These are phyloP conservation scores for Drosophila neocordata DNA, from an alignment of 1,140 invertebrate genomes.

Conservation along the genomic window DNA sequence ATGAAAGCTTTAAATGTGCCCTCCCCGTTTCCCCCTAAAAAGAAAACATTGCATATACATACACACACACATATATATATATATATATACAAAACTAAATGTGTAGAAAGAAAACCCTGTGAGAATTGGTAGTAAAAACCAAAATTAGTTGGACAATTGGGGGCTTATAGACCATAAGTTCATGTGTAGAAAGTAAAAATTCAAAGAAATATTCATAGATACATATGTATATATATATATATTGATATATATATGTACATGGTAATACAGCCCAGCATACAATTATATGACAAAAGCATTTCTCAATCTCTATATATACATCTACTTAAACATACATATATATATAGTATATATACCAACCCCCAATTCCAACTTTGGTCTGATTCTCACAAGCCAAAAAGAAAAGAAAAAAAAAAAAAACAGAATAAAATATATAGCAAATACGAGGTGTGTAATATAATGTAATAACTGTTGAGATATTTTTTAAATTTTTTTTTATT, in stretches of 20 bases:
- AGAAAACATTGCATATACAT: slow-evolving; percentile 26
- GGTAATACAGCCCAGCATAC: neutral
- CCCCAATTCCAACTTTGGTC: slow-evolving; percentile 9
- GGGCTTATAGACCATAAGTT: neutral
- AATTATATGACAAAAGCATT: neutral
- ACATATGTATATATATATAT: neutral
- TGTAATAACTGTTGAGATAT: neutral
- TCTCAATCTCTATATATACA: neutral
- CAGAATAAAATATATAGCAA: neutral
- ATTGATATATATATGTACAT: neutral
- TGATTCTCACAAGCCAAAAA: neutral
- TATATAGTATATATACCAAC: slow-evolving; percentile 10
- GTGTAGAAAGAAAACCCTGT: slow-evolving; percentile 8
- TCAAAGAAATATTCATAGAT: neutral
- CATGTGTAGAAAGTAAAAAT: slow-evolving; percentile 1
- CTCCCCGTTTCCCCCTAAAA: too few relatives aligned
- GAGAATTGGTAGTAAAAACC: slow-evolving; percentile 1
- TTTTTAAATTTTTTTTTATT: too few relatives aligned
- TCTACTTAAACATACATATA: neutral
- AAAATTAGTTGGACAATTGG: neutral
- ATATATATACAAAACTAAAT: slow-evolving; percentile 18
- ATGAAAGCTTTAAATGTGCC: slow-evolving; percentile 82
- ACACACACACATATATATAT: neutral
- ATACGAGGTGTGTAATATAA: slow-evolving; percentile 2
- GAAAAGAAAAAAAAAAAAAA: neutral